Evolutionary conservation across 2,888 invertebrate species (phyloP).

Genomic region (Pseudoips prasinana): DNA sequence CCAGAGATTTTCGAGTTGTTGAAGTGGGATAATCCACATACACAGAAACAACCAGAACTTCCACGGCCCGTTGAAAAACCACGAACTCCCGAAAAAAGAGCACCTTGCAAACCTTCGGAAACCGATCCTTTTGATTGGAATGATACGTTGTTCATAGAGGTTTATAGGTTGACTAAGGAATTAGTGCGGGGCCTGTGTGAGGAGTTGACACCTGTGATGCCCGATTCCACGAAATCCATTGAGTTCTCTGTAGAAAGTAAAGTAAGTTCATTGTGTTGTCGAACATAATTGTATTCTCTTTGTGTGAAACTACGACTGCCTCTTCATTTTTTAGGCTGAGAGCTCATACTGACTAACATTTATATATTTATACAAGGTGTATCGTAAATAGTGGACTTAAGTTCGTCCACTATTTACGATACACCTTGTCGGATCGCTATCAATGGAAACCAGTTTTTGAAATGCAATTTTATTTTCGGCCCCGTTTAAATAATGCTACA

Average conservation of each 20-base stretch:
- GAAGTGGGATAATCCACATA: slow-evolving; percentile 72
- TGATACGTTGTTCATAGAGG: slow-evolving; percentile 62
- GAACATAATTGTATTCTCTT: too few relatives aligned
- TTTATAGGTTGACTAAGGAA: slow-evolving; percentile 64
- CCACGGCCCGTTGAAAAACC: slow-evolving; percentile 56
- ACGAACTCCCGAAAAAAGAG: slow-evolving; percentile 62
- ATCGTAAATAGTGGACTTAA: too few relatives aligned
- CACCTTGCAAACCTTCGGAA: slow-evolving; percentile 50
- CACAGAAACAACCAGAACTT: slow-evolving; percentile 52
- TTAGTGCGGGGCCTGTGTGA: slow-evolving; percentile 62
- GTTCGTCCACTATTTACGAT: too few relatives aligned
- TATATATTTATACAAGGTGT: too few relatives aligned
- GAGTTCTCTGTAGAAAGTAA: slow-evolving; percentile 72
- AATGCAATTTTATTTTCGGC: too few relatives aligned
- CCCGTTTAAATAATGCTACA: too few relatives aligned
- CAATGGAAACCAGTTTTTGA: too few relatives aligned
- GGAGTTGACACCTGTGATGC: slow-evolving; percentile 68
- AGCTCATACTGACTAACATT: too few relatives aligned
- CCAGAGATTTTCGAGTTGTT: slow-evolving; percentile 71
- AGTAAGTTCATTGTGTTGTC: slow-evolving; percentile 37
- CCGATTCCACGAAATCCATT: slow-evolving; percentile 65
- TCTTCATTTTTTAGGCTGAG: too few relatives aligned
- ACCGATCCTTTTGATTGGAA: slow-evolving; percentile 65
- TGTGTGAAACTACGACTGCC: too few relatives aligned
- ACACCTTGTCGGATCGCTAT: too few relatives aligned